Conservation (phyloP, 2,888 invertebrate species). For the Argynnis bischoffii region DNA sequence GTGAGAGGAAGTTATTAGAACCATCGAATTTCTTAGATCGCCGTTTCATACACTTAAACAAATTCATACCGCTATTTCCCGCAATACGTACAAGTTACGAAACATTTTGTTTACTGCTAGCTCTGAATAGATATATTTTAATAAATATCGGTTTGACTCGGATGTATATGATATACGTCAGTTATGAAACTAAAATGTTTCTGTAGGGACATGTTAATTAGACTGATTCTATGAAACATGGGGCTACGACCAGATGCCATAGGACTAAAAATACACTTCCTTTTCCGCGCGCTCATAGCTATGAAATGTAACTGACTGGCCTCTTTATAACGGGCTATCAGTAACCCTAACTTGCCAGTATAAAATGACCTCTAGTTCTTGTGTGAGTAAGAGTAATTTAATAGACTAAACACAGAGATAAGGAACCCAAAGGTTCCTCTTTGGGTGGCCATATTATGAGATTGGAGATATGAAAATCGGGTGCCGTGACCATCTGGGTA, state of each 20-base stretch:
- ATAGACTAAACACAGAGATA: slow-evolving; percentile 51
- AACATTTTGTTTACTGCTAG: slow-evolving; percentile 44
- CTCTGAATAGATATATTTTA: slow-evolving; percentile 46
- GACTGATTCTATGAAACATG: slow-evolving; percentile 70
- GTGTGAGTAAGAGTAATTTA: slow-evolving; percentile 47
- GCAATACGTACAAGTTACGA: slow-evolving; percentile 42
- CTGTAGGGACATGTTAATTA: slow-evolving; percentile 71
- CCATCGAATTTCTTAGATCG: slow-evolving; percentile 34
- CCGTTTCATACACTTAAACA: slow-evolving; percentile 42
- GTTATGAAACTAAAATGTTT: slow-evolving; percentile 57
- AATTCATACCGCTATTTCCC: slow-evolving; percentile 42
- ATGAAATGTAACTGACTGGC: slow-evolving; percentile 72
- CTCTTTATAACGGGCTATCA: slow-evolving; percentile 75
- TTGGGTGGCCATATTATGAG: slow-evolving; percentile 65
- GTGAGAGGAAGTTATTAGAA: slow-evolving; percentile 33
- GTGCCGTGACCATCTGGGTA: slow-evolving; percentile 77
- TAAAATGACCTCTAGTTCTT: slow-evolving; percentile 55
- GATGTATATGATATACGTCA: slow-evolving; percentile 57
- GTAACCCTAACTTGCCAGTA: slow-evolving; percentile 62
- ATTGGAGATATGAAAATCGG: slow-evolving; percentile 77
- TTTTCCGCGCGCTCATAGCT: slow-evolving; percentile 77
- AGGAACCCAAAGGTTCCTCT: slow-evolving; percentile 59
- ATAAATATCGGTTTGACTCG: slow-evolving; percentile 43
- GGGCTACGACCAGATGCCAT: slow-evolving; percentile 70
- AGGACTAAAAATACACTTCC: slow-evolving; percentile 78